Percentiles rank a stretch among this genome's conserved stretches.
Conservation (phyloP, 2,888 invertebrate species). For the Lycophotia porphyrea region DNA sequence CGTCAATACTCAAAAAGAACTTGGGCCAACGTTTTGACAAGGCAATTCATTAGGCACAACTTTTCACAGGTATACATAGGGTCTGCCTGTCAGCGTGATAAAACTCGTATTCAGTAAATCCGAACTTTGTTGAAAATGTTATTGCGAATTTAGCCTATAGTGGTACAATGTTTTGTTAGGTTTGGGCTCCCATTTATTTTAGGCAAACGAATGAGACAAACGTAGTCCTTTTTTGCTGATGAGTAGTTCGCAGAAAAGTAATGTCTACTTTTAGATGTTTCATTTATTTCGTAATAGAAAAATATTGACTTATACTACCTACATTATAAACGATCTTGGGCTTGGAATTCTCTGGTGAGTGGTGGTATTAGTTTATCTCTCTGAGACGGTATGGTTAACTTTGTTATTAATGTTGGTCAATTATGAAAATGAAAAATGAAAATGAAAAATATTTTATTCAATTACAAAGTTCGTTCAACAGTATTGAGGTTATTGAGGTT, state of each 20-base stretch:
- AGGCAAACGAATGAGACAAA: neutral
- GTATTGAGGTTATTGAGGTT: too few relatives aligned
- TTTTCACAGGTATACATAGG: constrained; percentile 18
- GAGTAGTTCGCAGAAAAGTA: neutral
- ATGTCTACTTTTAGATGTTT: neutral
- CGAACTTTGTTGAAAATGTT: constrained; percentile 7
- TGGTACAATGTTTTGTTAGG: neutral
- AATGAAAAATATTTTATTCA: too few relatives aligned
- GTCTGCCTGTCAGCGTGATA: constrained; percentile 14
- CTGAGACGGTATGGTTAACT: neutral
- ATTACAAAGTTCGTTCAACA: too few relatives aligned
- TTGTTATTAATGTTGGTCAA: neutral
- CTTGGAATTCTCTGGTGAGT: neutral
- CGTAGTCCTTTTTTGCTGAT: neutral
- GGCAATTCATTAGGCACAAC: constrained; percentile 27
- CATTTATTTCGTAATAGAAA: neutral
- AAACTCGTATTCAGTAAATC: constrained; percentile 29
- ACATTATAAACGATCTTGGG: neutral
- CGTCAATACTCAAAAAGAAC: constrained; percentile 15
- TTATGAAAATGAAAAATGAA: too few relatives aligned
- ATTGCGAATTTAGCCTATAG: constrained; percentile 22
- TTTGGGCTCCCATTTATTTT: constrained; percentile 2
- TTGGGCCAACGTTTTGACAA: constrained; percentile 27
- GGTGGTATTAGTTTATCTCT: neutral
- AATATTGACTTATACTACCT: neutral